Base-by-base conservation (phyloP, 2,888 invertebrate genomes). In the Disparrhopalites patrizii region DNA sequence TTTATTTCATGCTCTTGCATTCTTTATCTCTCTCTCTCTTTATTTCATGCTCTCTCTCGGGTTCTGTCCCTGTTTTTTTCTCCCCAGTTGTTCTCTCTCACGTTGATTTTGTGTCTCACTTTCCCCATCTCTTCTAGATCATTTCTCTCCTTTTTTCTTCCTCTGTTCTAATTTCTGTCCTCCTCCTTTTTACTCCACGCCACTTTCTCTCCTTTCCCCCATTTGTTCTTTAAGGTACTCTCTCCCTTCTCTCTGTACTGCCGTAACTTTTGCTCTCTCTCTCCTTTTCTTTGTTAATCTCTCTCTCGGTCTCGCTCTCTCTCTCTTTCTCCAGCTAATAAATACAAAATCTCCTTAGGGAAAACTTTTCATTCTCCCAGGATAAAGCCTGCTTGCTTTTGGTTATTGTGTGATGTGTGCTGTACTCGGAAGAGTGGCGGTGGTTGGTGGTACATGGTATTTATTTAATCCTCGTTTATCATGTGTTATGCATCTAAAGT, bases 291-390 rank as follows among this genome's bases (percentile, higher is more conserved):
- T 18, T 40, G 13, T 40, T 40, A 40, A n/a, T 40, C 20, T n/a
- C 15, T 30, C 4, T 51, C 18, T 4, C 28, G 15, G 7, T 18
- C 51, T 51, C 28, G 23, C 3, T 7, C 7, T 51, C 3, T n/a
- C n/a, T n/a, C n/a, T n/a, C n/a, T n/a, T n/a, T n/a, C n/a, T n/a
- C n/a, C n/a, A n/a, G n/a, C n/a, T n/a, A n/a, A n/a, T n/a, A n/a
- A n/a, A 51, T n/a, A 51, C 20, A 7, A 56, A 56, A 57, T 47
- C 40, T 58, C 43, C 38, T 40, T 18, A 3, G 38, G 62, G 43
- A 54, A 40, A 30, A 54, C 30, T 54, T 30, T 28, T 54, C 38
- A 23, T 36, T 30, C n/a, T n/a, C n/a, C n/a, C n/a, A n/a, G n/a
- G n/a, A n/a, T n/a, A n/a, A n/a, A n/a, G n/a, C n/a, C 36, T 36